Evolutionary conservation across 2,888 invertebrate species (phyloP), one percentile per base, ranked within the genome.

Genomic region (Hemistola chrysoprasaria): DNA sequence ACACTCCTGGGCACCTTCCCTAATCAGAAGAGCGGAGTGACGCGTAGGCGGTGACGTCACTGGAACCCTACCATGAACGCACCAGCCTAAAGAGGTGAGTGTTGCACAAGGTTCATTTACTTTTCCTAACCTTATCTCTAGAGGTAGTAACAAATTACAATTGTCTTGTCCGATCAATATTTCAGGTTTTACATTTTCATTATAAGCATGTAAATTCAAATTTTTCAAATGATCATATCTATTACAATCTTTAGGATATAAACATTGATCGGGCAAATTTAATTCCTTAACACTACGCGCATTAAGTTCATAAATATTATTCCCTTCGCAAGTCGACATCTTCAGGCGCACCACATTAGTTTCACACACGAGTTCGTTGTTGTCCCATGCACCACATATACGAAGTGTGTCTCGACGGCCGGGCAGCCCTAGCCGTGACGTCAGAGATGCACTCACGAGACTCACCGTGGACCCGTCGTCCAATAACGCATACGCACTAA

Each of bases 161-260:
- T 65, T 62, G 33, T 62, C 62, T 20, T 62, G 62, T 0, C 60
- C 64, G 20, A 64, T 58, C 11, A 62, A 38, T 3, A 62, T 24
- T 43, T 63, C 52, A 0, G 62, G 62, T 32, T 53, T 48, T 2
- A 16, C 4, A 16, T 16, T 4, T 2, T 16, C 4, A 16, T 2
- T 16, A 16, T 4, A 16, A n/a, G n/a, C n/a, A n/a, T n/a, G n/a
- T 16, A 16, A 16, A n/a, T n/a, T n/a, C 16, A 16, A 16, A 16
- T 16, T 16, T 16, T 16, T 16, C 4, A 16, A 3, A 16, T 16
- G n/a, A n/a, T n/a, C n/a, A n/a, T 16, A 16, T 3, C 4, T 16
- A 16, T 16, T 4, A 16, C 3, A 2, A 16, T 16, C 4, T 4
- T 3, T 4, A 16, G 4, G 2, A 9, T 41, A 45, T 3, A 37